Evolutionary conservation across 2,113 vertebrate genomes (phyloP), one percentile per base, ranked within the genome.

Genomic region (Phylloscopus trochilus): DNA sequence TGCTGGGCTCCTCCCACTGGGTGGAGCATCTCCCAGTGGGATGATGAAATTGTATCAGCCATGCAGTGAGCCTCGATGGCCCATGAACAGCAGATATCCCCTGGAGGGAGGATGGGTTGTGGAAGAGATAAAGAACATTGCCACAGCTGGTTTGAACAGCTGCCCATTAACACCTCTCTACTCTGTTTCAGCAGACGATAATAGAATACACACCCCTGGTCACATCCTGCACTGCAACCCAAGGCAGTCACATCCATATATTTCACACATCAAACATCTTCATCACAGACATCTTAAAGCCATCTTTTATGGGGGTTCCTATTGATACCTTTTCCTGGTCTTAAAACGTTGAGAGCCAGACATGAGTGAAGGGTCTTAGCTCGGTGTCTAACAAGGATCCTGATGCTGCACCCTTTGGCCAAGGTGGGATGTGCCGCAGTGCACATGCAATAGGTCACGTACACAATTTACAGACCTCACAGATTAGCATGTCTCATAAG

Each of bases 391-490:
- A 15, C 20, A 17, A 52, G 30, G 30, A 13, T 41, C 75, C 18
- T 41, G 10, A 10, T 8, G 11, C 35, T 15, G 46, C 46, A 15
- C 8, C 13, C 7, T 8, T 33, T 21, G 6, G 3, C 46, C 58
- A 60, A 41, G 35, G 58, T 33, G 35, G 35, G 10, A 27, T n/a
- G 37, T 2, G 2, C 10, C 0, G 1, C 37, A 22, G 2, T 21
- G 59, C 35, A n/a, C 23, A 9, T 35, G 5, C 2, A 0, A 8
- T 2, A 21, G 23, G 12, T 15, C 4, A 14, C 7, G 1, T 28
- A 6, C 5, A 27, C 13, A 27, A n/a, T 43, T 41, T 27, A n/a
- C 1, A n/a, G 30, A 41, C 22, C 59, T 17, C 21, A 63, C 10
- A 52, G 15, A 63, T n/a, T 2, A 51, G 22, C 35, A 12, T 10